Percentiles rank a stretch among this genome's conserved stretches.
Conservation (phyloP, 2,113 vertebrate genomes). For the Macroglossus sobrinus region DNA sequence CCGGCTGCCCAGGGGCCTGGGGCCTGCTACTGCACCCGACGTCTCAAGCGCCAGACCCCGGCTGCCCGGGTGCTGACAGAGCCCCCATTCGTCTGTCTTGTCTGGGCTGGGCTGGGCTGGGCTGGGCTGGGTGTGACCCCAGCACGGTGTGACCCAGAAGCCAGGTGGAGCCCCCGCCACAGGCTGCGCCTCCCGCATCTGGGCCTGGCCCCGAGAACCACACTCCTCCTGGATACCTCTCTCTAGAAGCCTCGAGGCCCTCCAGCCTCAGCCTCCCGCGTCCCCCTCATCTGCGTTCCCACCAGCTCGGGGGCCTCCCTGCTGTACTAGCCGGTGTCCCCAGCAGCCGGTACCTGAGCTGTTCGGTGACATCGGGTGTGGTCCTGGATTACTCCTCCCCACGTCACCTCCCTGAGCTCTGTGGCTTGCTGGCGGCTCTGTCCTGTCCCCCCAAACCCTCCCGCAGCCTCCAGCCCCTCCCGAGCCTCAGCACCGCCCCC, state of each 20-base stretch:
- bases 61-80: not conserved
- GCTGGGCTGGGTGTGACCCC: too few species aligned
- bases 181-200: too few species aligned
- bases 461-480: fast-evolving
- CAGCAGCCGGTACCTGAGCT: fast-evolving
- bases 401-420: not conserved
- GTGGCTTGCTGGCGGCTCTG: not conserved
- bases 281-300: not conserved
- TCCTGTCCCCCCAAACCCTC: not conserved
- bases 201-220: not conserved
- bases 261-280: fast-evolving
- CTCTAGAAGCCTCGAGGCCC: not conserved
- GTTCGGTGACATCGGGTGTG: fast-evolving
- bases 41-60: not conserved
- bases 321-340: fast-evolving
- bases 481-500: not conserved
- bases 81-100: not conserved
- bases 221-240: not conserved
- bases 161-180: not conserved
- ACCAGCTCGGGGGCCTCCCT: fast-evolving
- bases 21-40: not conserved
- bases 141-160: not conserved
- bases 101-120: fast-evolving
- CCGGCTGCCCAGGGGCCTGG: not conserved
- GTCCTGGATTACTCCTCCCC: fast-evolving